phyloP scores from a whole-genome alignment of 2,888 invertebrate species.

The Rotaria socialis region DNA sequence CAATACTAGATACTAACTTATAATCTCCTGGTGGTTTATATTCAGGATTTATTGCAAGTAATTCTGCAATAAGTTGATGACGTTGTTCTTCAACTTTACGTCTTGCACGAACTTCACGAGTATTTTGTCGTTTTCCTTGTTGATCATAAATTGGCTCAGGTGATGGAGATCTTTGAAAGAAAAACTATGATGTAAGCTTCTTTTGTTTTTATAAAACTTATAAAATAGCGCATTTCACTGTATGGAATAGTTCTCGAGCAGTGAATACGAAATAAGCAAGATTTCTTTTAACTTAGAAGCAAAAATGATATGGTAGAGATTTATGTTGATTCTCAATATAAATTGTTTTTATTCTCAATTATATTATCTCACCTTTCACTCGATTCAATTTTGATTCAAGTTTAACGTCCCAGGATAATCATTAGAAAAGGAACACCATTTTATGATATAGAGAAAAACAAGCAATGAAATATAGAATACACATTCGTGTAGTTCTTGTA shows the following conservation, averaged over 20 bases:
- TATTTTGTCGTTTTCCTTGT: conserved; percentile 96
- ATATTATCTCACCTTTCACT: background rate
- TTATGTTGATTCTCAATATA: background rate
- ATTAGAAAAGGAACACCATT: conserved; percentile 13
- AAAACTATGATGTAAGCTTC: background rate
- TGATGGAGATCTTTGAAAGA: conserved; percentile 75
- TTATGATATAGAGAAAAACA: background rate
- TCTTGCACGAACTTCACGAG: conserved; percentile 90
- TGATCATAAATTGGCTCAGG: conserved; percentile 99
- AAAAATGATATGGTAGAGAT: background rate
- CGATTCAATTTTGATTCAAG: background rate
- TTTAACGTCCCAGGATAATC: background rate
- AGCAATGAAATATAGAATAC: background rate
- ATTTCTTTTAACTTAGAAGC: background rate
- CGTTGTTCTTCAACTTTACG: conserved; percentile 92
- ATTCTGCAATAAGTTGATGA: conserved; percentile 82
- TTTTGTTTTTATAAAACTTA: conserved; percentile 12
- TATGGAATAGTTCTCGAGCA: conserved; percentile 39
- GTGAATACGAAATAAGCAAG: conserved; percentile 6
- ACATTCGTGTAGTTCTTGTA: background rate
- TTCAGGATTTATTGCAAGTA: conserved; percentile 83
- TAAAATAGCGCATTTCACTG: conserved; percentile 6
- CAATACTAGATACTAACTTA: conserved; percentile 67
- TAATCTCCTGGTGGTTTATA: conserved; percentile 98
- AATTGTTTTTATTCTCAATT: background rate